Percentiles rank a stretch among this genome's conserved stretches.
phyloP scores from a whole-genome alignment of 2,797 vertebrate species.

The Esox masquinongy region DNA sequence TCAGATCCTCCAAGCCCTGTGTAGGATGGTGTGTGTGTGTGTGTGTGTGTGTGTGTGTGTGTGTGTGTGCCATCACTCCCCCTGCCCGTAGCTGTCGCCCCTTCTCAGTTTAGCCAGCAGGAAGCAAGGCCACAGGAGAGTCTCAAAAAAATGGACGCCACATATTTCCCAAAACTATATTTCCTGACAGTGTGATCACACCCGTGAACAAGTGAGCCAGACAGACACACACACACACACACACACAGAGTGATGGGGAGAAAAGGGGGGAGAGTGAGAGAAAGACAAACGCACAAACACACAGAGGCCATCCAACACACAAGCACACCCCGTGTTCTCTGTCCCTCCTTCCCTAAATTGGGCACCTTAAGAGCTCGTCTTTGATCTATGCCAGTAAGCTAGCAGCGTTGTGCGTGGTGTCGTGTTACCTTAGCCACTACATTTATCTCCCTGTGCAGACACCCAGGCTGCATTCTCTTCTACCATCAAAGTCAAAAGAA shows the following conservation, averaged over 20 bases:
- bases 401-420: slow-evolving; percentile 21
- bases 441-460: slow-evolving; percentile 20
- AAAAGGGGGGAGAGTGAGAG: background rate
- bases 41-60: background rate
- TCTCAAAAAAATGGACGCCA: slow-evolving; percentile 51
- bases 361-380: slow-evolving; percentile 11
- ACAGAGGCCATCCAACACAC: background rate
- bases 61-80: background rate
- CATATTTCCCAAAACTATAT: slow-evolving; percentile 22
- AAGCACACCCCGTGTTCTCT: slow-evolving; percentile 28
- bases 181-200: background rate
- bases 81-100: slow-evolving; percentile 14
- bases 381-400: slow-evolving; percentile 34
- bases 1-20: slow-evolving; percentile 34
- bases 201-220: background rate
- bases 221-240: background rate
- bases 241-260: background rate
- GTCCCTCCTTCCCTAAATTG: slow-evolving; percentile 29
- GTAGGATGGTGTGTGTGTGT: slow-evolving; percentile 1
- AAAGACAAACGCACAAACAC: slow-evolving; percentile 1
- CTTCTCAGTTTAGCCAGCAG: slow-evolving; percentile 15
- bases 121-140: slow-evolving; percentile 33
- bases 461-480: slow-evolving; percentile 6
- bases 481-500: slow-evolving; percentile 23
- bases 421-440: slow-evolving; percentile 23